Conservation (phyloP, 2,797 vertebrate species). For the Pagetopsis macropterus region DNA sequence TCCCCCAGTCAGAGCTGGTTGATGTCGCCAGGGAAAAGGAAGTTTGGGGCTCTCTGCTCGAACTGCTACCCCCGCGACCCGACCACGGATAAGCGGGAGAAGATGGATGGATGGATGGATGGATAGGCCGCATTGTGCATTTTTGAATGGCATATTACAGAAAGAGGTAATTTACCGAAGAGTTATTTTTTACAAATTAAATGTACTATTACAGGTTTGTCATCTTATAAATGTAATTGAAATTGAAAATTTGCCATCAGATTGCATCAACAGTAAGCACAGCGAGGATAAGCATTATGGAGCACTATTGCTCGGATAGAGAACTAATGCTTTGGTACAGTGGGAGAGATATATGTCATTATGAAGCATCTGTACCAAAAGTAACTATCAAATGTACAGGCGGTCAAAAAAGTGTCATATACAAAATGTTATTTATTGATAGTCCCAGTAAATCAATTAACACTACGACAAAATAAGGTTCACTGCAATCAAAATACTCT, state of each 20-base stretch:
- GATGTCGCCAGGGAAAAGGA: too few species aligned
- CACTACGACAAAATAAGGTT: constrained; percentile 8
- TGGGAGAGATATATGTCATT: background rate
- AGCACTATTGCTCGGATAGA: background rate
- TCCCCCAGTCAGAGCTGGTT: too few species aligned
- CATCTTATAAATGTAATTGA: constrained; percentile 14
- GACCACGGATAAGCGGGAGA: too few species aligned
- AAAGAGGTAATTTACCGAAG: constrained; percentile 5
- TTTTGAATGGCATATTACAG: constrained; percentile 5
- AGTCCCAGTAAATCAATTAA: background rate
- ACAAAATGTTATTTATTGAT: constrained; percentile 12
- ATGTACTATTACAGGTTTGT: constrained; percentile 17
- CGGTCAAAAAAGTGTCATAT: constrained; percentile 8
- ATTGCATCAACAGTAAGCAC: constrained; percentile 27
- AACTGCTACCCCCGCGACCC: too few species aligned
- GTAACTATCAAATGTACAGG: constrained; percentile 22
- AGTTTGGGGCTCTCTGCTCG: too few species aligned
- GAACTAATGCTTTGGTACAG: background rate
- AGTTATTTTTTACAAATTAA: constrained; percentile 3
- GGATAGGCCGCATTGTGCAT: constrained; percentile 1
- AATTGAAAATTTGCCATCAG: constrained; percentile 27
- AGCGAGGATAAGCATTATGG: background rate
- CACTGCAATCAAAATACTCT: constrained; percentile 27
- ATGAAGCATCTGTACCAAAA: background rate
- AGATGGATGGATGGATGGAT: too few species aligned